These are phyloP conservation scores for Puntigrus tetrazona DNA, from an alignment of 2,113 vertebrate species.

Conservation along the genomic window DNA sequence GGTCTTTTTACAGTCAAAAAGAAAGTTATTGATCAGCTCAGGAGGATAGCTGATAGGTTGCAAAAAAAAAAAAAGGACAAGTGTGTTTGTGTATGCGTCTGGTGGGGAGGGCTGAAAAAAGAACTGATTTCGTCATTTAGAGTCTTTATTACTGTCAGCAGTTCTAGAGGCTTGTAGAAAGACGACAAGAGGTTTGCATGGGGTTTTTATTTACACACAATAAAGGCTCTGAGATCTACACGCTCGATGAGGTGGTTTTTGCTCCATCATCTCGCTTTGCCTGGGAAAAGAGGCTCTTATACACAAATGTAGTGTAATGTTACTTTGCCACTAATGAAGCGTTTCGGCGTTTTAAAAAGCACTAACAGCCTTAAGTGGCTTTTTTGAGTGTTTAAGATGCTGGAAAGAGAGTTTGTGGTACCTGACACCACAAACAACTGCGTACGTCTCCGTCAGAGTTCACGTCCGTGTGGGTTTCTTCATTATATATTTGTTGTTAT, in stretches of 20 bases:
- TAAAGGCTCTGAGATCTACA: conserved; percentile 25
- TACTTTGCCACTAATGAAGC: conserved; percentile 63
- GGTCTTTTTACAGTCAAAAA: conserved; percentile 46
- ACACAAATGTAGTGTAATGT: conserved; percentile 72
- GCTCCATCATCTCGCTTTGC: neutral
- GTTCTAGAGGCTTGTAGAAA: conserved; percentile 34
- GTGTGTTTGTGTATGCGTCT: conserved; percentile 24
- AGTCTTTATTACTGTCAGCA: conserved; percentile 38
- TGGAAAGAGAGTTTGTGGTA: conserved; percentile 50
- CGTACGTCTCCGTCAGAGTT: neutral
- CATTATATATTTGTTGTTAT: conserved; percentile 46
- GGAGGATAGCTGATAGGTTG: conserved; percentile 30
- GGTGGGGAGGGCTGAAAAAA: conserved; percentile 38
- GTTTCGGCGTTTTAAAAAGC: conserved; percentile 60
- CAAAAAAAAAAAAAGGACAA: conserved; percentile 21
- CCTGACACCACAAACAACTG: conserved; percentile 55
- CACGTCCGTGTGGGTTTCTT: neutral
- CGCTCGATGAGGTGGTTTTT: conserved; percentile 8
- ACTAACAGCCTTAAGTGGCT: conserved; percentile 62
- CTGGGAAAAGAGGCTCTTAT: conserved; percentile 58
- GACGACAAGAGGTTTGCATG: neutral
- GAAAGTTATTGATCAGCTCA: conserved; percentile 49
- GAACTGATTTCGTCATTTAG: conserved; percentile 26
- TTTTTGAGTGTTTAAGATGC: conserved; percentile 1
- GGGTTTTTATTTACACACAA: conserved; percentile 37